Conservation (phyloP, 2,797 vertebrate genomes). For the Pseudocheirus occidentalis region DNA sequence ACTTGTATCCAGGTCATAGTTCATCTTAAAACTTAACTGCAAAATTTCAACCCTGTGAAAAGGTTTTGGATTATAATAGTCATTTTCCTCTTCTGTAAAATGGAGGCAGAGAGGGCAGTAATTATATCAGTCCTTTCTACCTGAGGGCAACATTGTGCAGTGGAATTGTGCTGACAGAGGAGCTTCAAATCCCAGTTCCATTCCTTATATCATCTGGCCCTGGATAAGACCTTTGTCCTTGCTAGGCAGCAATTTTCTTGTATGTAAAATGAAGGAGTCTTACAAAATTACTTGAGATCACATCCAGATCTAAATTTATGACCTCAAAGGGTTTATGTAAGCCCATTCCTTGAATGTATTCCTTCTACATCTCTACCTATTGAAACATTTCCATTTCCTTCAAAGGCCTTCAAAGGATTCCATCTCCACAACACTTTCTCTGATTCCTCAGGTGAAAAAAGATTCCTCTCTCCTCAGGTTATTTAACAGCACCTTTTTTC, state of each 20-base stretch:
- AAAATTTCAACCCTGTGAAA: background rate
- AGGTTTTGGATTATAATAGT: background rate
- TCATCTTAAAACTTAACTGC: slow-evolving; percentile 26
- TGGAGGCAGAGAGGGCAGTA: background rate
- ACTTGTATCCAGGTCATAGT: slow-evolving; percentile 22
- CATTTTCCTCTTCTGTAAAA: background rate
- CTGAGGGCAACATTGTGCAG: background rate
- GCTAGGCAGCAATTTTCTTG: background rate
- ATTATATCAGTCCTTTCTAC: background rate
- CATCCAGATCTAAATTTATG: background rate
- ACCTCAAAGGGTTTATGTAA: background rate
- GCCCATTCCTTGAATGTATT: background rate
- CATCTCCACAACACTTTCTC: background rate
- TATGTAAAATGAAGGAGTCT: background rate
- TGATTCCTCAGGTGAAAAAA: background rate
- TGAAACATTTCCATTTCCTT: slow-evolving; percentile 14
- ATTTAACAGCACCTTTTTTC: background rate
- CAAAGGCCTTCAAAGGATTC: slow-evolving; percentile 2
- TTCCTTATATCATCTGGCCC: background rate
- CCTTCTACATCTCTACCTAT: background rate
- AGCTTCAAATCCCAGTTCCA: background rate
- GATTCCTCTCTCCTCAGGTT: background rate
- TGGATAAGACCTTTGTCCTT: background rate
- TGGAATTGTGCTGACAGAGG: background rate
- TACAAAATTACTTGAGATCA: background rate